These are phyloP conservation scores for Synanthedon andrenaeformis DNA, from an alignment of 2,888 invertebrate species.

Conservation along the genomic window DNA sequence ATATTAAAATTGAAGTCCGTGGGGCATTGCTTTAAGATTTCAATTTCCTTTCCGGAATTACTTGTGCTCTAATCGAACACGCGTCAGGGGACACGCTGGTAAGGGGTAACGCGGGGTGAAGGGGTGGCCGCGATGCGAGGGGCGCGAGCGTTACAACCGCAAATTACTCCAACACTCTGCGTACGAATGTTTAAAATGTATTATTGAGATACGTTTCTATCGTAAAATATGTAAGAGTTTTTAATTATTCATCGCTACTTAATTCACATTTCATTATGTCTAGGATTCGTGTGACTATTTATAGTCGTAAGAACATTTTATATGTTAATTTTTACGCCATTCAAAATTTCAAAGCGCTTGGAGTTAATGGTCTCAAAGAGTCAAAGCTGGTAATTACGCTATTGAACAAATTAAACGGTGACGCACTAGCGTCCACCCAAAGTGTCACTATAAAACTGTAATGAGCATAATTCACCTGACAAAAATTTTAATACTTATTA, in stretches of 20 bases:
- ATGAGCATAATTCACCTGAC: too few relatives aligned
- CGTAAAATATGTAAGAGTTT: constrained; percentile 24
- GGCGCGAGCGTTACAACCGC: constrained; percentile 39
- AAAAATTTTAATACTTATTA: too few relatives aligned
- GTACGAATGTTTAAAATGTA: constrained; percentile 63
- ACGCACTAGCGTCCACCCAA: too few relatives aligned
- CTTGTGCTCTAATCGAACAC: constrained; percentile 68
- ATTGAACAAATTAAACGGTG: too few relatives aligned
- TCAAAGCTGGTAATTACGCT: too few relatives aligned
- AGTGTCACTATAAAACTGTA: too few relatives aligned
- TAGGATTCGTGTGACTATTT: too few relatives aligned
- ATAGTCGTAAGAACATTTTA: too few relatives aligned
- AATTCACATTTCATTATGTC: neutral
- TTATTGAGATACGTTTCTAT: constrained; percentile 47
- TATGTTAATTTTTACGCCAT: too few relatives aligned
- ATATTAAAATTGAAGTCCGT: constrained; percentile 41
- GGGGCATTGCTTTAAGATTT: constrained; percentile 68
- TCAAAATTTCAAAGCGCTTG: constrained; percentile 1
- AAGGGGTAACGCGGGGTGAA: constrained; percentile 15
- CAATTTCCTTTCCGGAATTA: constrained; percentile 70
- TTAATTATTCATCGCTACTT: constrained; percentile 27
- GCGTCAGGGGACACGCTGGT: constrained; percentile 50
- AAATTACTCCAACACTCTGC: constrained; percentile 59
- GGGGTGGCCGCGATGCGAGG: constrained; percentile 11
- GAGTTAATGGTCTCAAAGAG: constrained; percentile 1